phyloP scores from a whole-genome alignment of 2,888 invertebrate species.

The Sinopyrophorus schimmeli region DNA sequence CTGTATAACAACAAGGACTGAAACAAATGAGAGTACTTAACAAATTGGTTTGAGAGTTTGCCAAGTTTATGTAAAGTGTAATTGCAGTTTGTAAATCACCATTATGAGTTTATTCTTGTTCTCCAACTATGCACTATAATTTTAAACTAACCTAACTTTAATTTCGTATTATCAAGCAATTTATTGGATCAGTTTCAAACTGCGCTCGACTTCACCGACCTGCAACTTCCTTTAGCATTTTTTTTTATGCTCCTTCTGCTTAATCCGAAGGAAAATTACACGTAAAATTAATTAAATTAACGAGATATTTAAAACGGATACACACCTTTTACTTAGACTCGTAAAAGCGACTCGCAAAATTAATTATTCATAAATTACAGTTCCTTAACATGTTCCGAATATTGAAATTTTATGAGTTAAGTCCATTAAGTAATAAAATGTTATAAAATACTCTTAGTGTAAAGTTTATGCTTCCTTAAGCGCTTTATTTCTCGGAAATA shows the following conservation, averaged over 20 bases:
- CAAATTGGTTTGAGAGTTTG: conserved; percentile 30
- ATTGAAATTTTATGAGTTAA: conserved; percentile 4
- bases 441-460: conserved; percentile 1
- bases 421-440: conserved; percentile 7
- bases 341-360: conserved; percentile 1
- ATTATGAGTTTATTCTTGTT: conserved; percentile 25
- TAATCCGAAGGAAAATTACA: conserved; percentile 9
- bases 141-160: conserved; percentile 16
- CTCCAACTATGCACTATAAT: conserved; percentile 14
- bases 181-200: conserved; percentile 3
- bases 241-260: too few relatives aligned
- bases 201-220: conserved; percentile 2
- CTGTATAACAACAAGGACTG: conserved; percentile 11
- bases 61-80: conserved; percentile 29
- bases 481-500: conserved; percentile 1
- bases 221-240: conserved; percentile 7
- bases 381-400: not conserved
- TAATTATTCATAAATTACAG: conserved; percentile 7
- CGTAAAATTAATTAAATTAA: too few relatives aligned
- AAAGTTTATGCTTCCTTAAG: conserved; percentile 2
- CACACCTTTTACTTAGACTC: too few relatives aligned
- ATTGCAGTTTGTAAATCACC: conserved; percentile 26
- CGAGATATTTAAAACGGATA: too few relatives aligned
- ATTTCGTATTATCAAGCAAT: conserved; percentile 13
- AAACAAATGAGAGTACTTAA: conserved; percentile 27